These are phyloP conservation scores for Antennarius maculatus DNA, from an alignment of 2,797 vertebrate genomes.

Conservation along the genomic window DNA sequence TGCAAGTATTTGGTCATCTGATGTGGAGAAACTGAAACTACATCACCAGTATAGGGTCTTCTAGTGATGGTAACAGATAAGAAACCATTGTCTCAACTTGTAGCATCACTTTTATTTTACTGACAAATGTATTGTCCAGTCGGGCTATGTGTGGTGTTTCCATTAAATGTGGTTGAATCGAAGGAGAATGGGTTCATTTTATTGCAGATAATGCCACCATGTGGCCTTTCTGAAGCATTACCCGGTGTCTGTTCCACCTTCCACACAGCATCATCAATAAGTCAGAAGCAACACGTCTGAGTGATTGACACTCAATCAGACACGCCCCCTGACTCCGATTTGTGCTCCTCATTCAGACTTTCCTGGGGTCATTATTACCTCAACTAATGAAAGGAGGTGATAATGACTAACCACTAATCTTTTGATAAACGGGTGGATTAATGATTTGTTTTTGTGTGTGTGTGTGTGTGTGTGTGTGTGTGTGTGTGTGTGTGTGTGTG, in stretches of 20 bases:
- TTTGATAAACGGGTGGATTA: too few species aligned
- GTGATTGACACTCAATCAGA: too few species aligned
- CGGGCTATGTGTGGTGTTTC: conserved; percentile 1
- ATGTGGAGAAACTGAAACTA: conserved; percentile 4
- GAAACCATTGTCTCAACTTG: conserved; percentile 7
- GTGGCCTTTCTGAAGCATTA: conserved; percentile 7
- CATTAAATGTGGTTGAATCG: background rate
- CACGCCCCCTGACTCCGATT: too few species aligned
- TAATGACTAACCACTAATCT: too few species aligned
- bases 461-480: too few species aligned
- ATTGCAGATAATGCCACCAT: background rate
- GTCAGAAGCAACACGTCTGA: too few species aligned
- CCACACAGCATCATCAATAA: too few species aligned
- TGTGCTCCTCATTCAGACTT: too few species aligned
- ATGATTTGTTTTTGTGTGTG: too few species aligned
- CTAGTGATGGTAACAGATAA: conserved; percentile 9
- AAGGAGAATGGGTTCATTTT: background rate
- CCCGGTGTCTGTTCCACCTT: background rate
- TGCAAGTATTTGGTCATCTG: background rate
- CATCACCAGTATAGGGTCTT: conserved; percentile 18
- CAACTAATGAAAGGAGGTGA: too few species aligned
- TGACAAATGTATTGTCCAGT: conserved; percentile 55
- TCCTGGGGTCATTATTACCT: too few species aligned
- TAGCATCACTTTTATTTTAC: conserved; percentile 32
- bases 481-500: too few species aligned